Evolutionary conservation across 92 coral and sea anemone species (phyloP).

Genomic region (Plumapathes pennacea): DNA sequence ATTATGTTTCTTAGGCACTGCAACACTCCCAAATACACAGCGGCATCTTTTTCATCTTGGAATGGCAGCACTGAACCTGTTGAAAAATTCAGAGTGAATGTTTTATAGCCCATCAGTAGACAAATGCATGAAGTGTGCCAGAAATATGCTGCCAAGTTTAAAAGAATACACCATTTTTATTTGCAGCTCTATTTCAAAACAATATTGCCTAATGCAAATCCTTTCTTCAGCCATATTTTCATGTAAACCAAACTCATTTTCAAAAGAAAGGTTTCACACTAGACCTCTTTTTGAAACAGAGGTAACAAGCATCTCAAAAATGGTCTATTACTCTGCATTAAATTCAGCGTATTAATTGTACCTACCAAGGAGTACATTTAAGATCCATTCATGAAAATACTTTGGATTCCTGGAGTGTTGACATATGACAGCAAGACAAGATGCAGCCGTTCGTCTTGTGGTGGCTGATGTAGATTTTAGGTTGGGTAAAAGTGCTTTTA

Average conservation of each 20-base stretch:
- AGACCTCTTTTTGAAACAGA: no score
- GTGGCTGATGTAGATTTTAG: slow-evolving; percentile 76
- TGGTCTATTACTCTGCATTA: background rate
- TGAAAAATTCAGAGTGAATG: no score
- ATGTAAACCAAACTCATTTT: no score
- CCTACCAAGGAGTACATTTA: slow-evolving; percentile 85
- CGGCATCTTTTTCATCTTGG: slow-evolving; percentile 67
- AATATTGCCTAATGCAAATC: no score
- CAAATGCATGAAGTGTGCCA: no score
- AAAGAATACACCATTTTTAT: no score
- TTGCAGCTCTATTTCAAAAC: no score
- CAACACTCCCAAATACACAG: slow-evolving; percentile 84
- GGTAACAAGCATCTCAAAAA: no score
- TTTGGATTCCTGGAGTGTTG: slow-evolving; percentile 87
- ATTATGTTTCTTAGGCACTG: slow-evolving; percentile 87
- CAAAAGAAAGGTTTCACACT: no score
- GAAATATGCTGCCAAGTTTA: no score
- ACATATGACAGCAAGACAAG: slow-evolving; percentile 79
- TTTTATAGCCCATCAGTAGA: no score
- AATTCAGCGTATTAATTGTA: background rate
- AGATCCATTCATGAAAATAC: slow-evolving; percentile 80
- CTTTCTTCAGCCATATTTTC: no score
- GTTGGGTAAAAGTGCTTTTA: slow-evolving; percentile 91
- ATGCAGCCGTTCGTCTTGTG: slow-evolving; percentile 91
- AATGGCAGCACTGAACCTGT: slow-evolving; percentile 78